Conservation (phyloP, 2,888 invertebrate genomes). For the Globia sparganii region DNA sequence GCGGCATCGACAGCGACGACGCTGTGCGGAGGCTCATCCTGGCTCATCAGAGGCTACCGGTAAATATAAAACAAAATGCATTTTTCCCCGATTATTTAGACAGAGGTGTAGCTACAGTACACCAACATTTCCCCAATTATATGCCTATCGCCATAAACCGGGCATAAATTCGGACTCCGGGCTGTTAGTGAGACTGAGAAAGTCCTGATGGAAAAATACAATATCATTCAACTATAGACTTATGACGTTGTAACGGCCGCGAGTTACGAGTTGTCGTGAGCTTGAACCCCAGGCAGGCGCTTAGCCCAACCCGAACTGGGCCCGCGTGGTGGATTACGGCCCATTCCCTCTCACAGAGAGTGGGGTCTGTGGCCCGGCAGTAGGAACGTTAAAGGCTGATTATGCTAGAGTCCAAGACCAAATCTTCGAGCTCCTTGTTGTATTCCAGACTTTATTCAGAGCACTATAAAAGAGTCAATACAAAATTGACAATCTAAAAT, state of each 20-base stretch:
- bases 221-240: neutral
- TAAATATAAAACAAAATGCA: neutral
- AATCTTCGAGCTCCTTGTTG: neutral
- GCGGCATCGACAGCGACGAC: constrained; percentile 86
- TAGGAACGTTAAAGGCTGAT: neutral
- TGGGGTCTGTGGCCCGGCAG: neutral
- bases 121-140: neutral
- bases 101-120: too few species aligned
- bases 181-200: neutral
- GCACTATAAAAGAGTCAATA: neutral
- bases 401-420: neutral
- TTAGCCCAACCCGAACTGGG: too few species aligned
- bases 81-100: neutral
- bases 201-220: neutral
- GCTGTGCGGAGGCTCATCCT: constrained; percentile 55
- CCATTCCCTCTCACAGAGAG: neutral
- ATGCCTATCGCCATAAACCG: neutral
- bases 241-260: too few species aligned
- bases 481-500: neutral
- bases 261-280: too few species aligned
- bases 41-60: constrained; percentile 51
- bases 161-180: too few species aligned
- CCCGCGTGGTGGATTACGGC: neutral
- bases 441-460: neutral
- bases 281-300: too few species aligned